A percentile compares a stretch with the other conserved stretches of the same genome.
Conservation (phyloP, 2,113 vertebrate species). For the Sinocyclocheilus anophthalmus region DNA sequence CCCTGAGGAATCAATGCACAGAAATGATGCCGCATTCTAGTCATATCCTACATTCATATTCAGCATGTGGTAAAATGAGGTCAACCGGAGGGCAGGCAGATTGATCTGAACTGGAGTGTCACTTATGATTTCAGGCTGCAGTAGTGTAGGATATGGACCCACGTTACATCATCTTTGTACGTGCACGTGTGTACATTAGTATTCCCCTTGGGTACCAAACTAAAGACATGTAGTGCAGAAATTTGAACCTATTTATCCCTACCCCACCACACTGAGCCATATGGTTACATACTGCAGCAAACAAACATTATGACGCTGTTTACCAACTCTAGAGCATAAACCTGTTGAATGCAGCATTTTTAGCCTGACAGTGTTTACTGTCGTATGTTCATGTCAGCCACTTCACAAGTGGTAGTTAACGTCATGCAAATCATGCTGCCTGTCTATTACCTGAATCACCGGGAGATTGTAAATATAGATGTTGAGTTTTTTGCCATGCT, state of each 20-base stretch:
- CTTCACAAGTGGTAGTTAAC: background rate
- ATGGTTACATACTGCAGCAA: background rate
- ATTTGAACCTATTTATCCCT: background rate
- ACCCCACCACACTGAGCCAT: background rate
- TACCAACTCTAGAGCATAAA: background rate
- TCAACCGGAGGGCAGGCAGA: constrained; percentile 4
- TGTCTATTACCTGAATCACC: background rate
- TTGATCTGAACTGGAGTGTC: constrained; percentile 17
- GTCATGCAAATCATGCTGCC: background rate
- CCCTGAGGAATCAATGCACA: constrained; percentile 30
- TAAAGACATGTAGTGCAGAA: constrained; percentile 7
- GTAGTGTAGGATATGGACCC: background rate
- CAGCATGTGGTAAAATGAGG: background rate
- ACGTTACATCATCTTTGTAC: background rate
- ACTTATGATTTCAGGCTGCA: constrained; percentile 19
- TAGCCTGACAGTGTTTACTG: background rate
- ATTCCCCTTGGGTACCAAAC: background rate
- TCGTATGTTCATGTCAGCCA: background rate
- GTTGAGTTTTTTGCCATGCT: background rate
- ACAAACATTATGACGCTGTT: background rate
- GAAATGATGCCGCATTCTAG: constrained; percentile 16
- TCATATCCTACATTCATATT: background rate
- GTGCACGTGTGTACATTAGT: background rate
- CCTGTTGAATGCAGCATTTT: background rate
- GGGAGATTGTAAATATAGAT: constrained; percentile 4